Evolutionary conservation across 2,113 vertebrate genomes (phyloP).

Genomic region (Myrmecobius fasciatus): DNA sequence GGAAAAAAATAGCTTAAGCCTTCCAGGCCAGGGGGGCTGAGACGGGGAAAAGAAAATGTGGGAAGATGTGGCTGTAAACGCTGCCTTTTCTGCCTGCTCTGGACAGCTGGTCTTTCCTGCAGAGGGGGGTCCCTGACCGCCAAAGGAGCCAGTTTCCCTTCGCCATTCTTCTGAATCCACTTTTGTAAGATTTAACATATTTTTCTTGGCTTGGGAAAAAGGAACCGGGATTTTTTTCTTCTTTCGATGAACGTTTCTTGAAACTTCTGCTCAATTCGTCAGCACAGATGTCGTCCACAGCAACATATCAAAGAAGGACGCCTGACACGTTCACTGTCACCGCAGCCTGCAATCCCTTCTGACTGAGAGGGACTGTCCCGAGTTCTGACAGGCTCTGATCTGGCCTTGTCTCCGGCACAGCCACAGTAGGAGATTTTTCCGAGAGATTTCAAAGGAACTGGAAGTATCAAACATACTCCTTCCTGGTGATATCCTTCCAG

Average conservation of each 20-base stretch:
- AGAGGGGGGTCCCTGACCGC: neutral
- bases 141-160: slow-evolving; percentile 37
- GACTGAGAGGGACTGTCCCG: slow-evolving; percentile 58
- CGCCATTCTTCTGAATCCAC: slow-evolving; percentile 38
- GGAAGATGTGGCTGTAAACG: slow-evolving; percentile 78
- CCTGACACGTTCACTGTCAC: slow-evolving; percentile 73
- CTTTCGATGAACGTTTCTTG: slow-evolving; percentile 61
- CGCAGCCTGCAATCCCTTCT: slow-evolving; percentile 80
- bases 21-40: slow-evolving; percentile 85
- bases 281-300: slow-evolving; percentile 86
- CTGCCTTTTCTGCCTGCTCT: slow-evolving; percentile 79
- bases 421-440: slow-evolving; percentile 83
- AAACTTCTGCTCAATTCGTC: slow-evolving; percentile 68
- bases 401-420: slow-evolving; percentile 77
- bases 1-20: slow-evolving; percentile 92
- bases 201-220: slow-evolving; percentile 48
- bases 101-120: slow-evolving; percentile 1
- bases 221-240: slow-evolving; percentile 44
- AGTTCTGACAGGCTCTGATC: slow-evolving; percentile 63
- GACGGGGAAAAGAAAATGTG: slow-evolving; percentile 80
- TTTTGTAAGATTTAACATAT: slow-evolving; percentile 53
- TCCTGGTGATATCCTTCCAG: slow-evolving; percentile 88
- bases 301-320: slow-evolving; percentile 88
- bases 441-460: slow-evolving; percentile 66
- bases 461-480: slow-evolving; percentile 90